phyloP scores from a whole-genome alignment of 2,113 vertebrate genomes.

The Grammomys surdaster region DNA sequence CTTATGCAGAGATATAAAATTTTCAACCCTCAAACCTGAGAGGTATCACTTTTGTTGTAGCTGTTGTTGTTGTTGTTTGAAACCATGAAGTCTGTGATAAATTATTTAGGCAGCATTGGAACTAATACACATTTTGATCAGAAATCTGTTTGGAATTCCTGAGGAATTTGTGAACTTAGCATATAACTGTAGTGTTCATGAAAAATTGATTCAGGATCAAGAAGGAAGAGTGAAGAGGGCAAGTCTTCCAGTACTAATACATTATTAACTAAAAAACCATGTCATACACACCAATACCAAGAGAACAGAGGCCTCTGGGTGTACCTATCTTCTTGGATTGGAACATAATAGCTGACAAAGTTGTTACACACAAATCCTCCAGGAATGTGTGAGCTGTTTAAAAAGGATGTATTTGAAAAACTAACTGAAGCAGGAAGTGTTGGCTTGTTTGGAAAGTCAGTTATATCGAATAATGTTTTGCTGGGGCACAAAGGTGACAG shows the following conservation, averaged over 20 bases:
- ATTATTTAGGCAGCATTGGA: neutral
- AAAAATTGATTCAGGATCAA: neutral
- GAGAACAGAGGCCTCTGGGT: neutral
- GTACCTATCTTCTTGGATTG: neutral
- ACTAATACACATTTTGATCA: neutral
- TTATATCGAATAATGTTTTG: too few species aligned
- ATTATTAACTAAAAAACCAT: neutral
- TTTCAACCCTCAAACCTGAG: neutral
- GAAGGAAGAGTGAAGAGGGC: neutral
- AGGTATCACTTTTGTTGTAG: neutral
- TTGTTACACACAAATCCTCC: neutral
- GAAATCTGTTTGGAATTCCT: neutral
- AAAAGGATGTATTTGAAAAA: neutral
- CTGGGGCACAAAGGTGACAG: too few species aligned
- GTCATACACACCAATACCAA: neutral
- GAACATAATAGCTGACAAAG: neutral
- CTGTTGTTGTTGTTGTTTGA: neutral
- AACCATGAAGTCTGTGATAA: neutral
- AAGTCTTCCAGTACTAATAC: neutral
- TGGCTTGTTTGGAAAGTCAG: too few species aligned
- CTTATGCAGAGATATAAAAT: neutral
- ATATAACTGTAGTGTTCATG: neutral
- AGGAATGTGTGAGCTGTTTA: neutral
- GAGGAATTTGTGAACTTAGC: slow-evolving; percentile 14
- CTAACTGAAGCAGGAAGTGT: too few species aligned